These are phyloP conservation scores for Rhinoptilus africanus DNA, from an alignment of 2,113 vertebrate genomes.

Conservation along the genomic window DNA sequence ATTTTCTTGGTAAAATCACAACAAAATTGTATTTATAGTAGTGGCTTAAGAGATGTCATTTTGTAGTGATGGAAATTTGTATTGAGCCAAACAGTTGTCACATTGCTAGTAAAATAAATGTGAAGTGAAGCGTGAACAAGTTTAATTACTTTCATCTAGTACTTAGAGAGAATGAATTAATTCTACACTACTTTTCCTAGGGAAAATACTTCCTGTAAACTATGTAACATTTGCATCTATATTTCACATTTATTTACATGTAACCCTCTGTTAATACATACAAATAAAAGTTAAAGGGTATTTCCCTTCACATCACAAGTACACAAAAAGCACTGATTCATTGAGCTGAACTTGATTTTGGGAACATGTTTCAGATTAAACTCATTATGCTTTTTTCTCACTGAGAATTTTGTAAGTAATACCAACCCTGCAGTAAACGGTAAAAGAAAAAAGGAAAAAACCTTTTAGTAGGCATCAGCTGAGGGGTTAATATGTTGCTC, in stretches of 20 bases:
- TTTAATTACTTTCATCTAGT: conserved; percentile 39
- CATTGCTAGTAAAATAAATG: conserved; percentile 2
- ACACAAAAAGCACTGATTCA: not conserved
- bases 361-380: not conserved
- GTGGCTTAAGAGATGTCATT: not conserved
- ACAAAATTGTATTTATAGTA: not conserved
- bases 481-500: conserved; percentile 36
- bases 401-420: not conserved
- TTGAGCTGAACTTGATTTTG: not conserved
- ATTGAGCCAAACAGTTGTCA: conserved; percentile 16
- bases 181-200: not conserved
- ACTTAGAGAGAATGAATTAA: not conserved
- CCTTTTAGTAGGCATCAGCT: not conserved
- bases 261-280: not conserved
- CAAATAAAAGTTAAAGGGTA: not conserved
- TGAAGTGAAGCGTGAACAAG: not conserved
- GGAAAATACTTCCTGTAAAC: not conserved
- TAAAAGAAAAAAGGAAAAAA: not conserved
- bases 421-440: not conserved
- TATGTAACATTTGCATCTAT: not conserved
- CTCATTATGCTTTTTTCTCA: not conserved
- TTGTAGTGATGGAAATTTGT: conserved; percentile 11
- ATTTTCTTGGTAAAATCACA: not conserved
- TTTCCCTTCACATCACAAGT: not conserved
- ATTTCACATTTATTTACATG: not conserved